Evolutionary conservation across 64 coral and sea anemone species (phyloP).

Genomic region (Montipora capricornis): DNA sequence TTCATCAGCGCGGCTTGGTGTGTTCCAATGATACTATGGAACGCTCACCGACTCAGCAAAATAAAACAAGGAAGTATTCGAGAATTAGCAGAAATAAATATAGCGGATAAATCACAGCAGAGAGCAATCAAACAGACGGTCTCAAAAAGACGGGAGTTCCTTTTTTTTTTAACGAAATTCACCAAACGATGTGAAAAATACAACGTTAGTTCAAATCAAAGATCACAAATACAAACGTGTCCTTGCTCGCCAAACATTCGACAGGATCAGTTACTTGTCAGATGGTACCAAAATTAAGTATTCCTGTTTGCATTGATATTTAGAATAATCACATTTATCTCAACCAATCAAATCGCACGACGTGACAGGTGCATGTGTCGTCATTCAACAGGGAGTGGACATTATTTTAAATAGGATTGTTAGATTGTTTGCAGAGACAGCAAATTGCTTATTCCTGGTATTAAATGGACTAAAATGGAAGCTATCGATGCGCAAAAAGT

Average conservation of each 20-base stretch:
- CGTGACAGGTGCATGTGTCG: constrained; percentile 13
- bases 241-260: not conserved
- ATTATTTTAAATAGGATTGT: constrained; percentile 33
- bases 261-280: not conserved
- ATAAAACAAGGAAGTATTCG: not conserved
- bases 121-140: no score
- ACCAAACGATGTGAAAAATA: not conserved
- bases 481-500: not conserved
- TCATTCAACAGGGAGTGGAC: not conserved
- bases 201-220: not conserved
- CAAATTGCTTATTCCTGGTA: not conserved
- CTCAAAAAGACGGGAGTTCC: not conserved
- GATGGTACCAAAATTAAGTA: constrained; percentile 12
- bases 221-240: not conserved
- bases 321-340: not conserved
- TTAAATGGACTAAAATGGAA: not conserved
- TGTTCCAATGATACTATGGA: not conserved
- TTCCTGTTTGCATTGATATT: constrained; percentile 6
- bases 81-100: constrained; percentile 10
- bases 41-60: not conserved
- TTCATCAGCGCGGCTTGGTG: not conserved
- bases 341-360: not conserved
- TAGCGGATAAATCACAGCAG: not conserved
- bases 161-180: not conserved
- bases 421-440: not conserved